Conservation (phyloP, 2,888 invertebrate genomes). For the Oligia fasciuncula region DNA sequence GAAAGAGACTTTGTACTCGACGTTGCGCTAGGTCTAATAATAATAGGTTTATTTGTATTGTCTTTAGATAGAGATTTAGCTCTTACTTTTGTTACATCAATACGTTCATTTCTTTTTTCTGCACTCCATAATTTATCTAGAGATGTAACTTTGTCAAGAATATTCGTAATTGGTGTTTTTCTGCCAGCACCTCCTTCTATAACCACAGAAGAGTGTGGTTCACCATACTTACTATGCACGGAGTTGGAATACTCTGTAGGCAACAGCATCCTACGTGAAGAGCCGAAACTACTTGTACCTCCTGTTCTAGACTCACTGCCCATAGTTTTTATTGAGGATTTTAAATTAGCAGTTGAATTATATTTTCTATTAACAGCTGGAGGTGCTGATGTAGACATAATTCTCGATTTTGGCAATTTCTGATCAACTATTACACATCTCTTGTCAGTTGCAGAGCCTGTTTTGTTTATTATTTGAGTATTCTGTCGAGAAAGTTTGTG, state of each 20-base stretch:
- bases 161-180: slow-evolving; percentile 87
- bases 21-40: slow-evolving; percentile 56
- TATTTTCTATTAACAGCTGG: slow-evolving; percentile 84
- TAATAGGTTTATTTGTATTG: slow-evolving; percentile 62
- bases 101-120: slow-evolving; percentile 86
- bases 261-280: slow-evolving; percentile 83
- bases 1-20: slow-evolving; percentile 66
- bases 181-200: slow-evolving; percentile 88
- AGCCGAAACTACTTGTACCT: slow-evolving; percentile 86
- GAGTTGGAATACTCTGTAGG: slow-evolving; percentile 84
- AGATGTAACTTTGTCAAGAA: slow-evolving; percentile 87
- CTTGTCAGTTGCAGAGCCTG: slow-evolving; percentile 67
- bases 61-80: slow-evolving; percentile 73
- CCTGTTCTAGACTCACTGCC: slow-evolving; percentile 69
- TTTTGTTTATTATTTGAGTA: slow-evolving; percentile 80
- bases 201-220: slow-evolving; percentile 76
- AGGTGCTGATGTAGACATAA: slow-evolving; percentile 84
- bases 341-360: slow-evolving; percentile 63
- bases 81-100: slow-evolving; percentile 80
- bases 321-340: slow-evolving; percentile 68
- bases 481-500: slow-evolving; percentile 89
- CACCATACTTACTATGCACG: slow-evolving; percentile 75
- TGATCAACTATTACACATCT: slow-evolving; percentile 49
- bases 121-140: slow-evolving; percentile 90
- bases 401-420: slow-evolving; percentile 71